Evolutionary conservation across 1,140 invertebrate genomes (phyloP).

Genomic region (Macrosteles quadrilineatus): DNA sequence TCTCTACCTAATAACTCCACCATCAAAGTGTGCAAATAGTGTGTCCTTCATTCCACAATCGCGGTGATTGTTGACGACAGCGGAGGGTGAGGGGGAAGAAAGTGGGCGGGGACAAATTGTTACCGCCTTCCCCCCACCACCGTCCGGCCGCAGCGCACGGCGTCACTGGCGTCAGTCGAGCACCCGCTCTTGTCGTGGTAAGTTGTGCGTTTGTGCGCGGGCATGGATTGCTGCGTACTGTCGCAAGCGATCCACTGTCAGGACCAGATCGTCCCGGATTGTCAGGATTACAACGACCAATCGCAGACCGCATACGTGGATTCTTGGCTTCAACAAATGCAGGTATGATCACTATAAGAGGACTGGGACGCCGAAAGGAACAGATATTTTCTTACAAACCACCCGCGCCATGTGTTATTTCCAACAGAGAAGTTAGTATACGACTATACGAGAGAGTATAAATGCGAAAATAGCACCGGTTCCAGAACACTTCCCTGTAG

Average conservation of each 20-base stretch:
- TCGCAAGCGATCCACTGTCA: neutral
- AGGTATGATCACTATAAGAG: neutral
- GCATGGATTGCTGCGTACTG: constrained; percentile 22
- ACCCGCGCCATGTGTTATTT: too few relatives aligned
- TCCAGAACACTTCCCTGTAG: too few relatives aligned
- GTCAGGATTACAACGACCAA: constrained; percentile 17
- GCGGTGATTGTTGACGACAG: too few relatives aligned
- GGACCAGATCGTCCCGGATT: constrained; percentile 27
- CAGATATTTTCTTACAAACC: too few relatives aligned
- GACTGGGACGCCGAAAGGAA: too few relatives aligned
- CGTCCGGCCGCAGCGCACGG: neutral
- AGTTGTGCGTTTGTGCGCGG: neutral
- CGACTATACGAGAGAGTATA: too few relatives aligned
- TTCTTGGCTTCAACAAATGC: constrained; percentile 26
- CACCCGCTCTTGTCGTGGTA: neutral
- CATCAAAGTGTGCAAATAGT: too few relatives aligned
- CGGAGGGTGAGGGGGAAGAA: neutral
- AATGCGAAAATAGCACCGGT: too few relatives aligned
- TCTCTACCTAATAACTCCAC: too few relatives aligned
- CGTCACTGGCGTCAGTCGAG: constrained; percentile 2
- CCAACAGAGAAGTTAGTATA: too few relatives aligned
- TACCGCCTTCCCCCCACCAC: too few relatives aligned
- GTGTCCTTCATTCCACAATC: too few relatives aligned
- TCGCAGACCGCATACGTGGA: neutral
- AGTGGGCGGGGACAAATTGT: neutral